phyloP scores from a whole-genome alignment of 2,888 invertebrate genomes.

The Liodrosophila aerea region DNA sequence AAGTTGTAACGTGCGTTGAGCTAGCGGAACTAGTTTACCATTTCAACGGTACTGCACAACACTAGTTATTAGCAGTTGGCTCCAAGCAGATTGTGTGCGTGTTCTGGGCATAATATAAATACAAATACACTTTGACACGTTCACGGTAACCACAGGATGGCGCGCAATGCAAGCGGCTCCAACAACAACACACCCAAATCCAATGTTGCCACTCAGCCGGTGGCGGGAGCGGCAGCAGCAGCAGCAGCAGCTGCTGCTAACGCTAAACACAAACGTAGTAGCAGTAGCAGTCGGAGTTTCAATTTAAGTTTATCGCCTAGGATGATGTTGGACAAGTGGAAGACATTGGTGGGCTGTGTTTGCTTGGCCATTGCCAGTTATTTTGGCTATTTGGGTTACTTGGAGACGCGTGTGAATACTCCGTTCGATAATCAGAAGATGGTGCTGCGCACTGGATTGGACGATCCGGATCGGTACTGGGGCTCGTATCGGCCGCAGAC shows the following conservation, averaged over 20 bases:
- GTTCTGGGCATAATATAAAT: constrained; percentile 1
- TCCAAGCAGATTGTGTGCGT: constrained; percentile 10
- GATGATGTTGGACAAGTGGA: constrained; percentile 84
- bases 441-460: constrained; percentile 87
- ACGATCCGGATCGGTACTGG: constrained; percentile 93
- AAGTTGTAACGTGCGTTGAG: too few species aligned
- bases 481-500: constrained; percentile 94
- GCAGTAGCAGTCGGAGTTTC: constrained; percentile 22
- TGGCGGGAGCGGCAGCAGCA: constrained; percentile 23
- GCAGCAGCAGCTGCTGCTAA: constrained; percentile 39
- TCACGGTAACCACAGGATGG: constrained; percentile 26
- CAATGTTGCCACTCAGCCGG: constrained; percentile 10
- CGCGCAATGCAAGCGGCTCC: constrained; percentile 41
- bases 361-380: constrained; percentile 88
- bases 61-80: constrained; percentile 1
- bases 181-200: constrained; percentile 39
- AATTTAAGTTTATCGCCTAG: constrained; percentile 56
- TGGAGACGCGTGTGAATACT: constrained; percentile 94
- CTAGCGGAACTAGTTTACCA: too few species aligned
- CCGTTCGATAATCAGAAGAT: constrained; percentile 91
- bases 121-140: constrained; percentile 7
- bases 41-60: constrained; percentile 7
- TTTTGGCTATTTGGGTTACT: constrained; percentile 90
- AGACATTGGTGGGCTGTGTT: constrained; percentile 85
- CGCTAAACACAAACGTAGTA: constrained; percentile 38